Percentiles rank a stretch among this genome's conserved stretches.
These are phyloP conservation scores for Nephrotoma flavescens DNA, from an alignment of 2,888 invertebrate genomes.

Conservation along the genomic window DNA sequence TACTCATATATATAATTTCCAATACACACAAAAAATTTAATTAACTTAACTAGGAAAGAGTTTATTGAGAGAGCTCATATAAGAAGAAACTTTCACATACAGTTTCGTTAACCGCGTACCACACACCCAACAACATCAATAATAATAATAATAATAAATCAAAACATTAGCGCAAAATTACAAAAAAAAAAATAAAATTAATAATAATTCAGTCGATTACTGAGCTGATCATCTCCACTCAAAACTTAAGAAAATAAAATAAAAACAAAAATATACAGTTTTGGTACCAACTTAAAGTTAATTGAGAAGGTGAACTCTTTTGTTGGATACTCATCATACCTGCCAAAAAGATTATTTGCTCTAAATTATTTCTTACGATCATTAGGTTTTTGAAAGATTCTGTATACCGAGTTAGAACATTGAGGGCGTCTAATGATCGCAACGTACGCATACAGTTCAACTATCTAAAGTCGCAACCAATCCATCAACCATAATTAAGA, in stretches of 20 bases:
- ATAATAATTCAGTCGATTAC: not conserved
- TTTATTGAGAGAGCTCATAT: not conserved
- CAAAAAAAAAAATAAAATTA: not conserved
- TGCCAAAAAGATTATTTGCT: not conserved
- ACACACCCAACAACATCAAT: not conserved
- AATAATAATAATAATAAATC: not conserved
- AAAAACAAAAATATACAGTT: not conserved
- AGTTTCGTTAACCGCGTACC: not conserved
- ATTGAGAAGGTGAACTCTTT: not conserved
- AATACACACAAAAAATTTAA: not conserved
- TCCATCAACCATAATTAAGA: not conserved
- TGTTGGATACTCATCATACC: not conserved
- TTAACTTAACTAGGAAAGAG: not conserved
- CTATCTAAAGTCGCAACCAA: not conserved
- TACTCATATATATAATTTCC: no score
- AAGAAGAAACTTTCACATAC: not conserved
- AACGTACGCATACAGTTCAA: not conserved
- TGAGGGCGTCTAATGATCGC: not conserved
- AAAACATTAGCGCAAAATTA: not conserved
- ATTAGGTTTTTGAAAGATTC: not conserved
- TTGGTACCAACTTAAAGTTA: not conserved
- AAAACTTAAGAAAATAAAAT: not conserved
- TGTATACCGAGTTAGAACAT: not conserved
- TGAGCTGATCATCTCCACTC: not conserved
- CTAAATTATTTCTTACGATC: not conserved